A percentile compares a stretch with the other conserved stretches of the same genome.
phyloP scores from a whole-genome alignment of 53 echinoderm and acorn worm species.

The Actinopyga echinites region DNA sequence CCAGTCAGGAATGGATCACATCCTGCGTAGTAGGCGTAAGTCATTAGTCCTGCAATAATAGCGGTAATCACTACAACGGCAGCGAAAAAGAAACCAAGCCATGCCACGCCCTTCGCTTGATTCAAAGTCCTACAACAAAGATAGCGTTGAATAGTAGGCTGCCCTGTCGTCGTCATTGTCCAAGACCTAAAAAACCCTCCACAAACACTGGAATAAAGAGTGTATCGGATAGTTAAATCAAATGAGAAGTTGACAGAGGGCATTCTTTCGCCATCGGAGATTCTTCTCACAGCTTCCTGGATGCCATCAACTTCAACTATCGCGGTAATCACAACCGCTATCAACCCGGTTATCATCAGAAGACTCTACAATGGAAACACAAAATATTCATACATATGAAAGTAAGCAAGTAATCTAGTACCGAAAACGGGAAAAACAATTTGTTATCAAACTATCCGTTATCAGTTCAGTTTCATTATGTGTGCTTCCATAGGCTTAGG shows the following conservation, averaged over 20 bases:
- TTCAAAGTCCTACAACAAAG: neutral
- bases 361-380: neutral
- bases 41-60: neutral
- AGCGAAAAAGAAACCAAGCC: neutral
- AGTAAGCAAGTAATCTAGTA: no score
- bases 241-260: neutral
- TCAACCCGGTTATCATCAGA: constrained; percentile 4
- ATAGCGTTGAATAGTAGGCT: neutral
- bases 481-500: no score
- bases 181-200: neutral
- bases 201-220: neutral
- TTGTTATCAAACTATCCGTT: no score
- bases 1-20: neutral
- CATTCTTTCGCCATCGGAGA: neutral
- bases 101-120: neutral
- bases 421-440: no score
- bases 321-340: neutral
- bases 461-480: no score
- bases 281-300: neutral
- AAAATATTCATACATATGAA: no score
- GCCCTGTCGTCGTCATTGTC: neutral
- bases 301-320: neutral
- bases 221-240: constrained; percentile 11
- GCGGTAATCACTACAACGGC: neutral
- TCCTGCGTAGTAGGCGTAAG: constrained; percentile 25